Conservation (phyloP, 2,113 vertebrate genomes). For the Megalops atlanticus region DNA sequence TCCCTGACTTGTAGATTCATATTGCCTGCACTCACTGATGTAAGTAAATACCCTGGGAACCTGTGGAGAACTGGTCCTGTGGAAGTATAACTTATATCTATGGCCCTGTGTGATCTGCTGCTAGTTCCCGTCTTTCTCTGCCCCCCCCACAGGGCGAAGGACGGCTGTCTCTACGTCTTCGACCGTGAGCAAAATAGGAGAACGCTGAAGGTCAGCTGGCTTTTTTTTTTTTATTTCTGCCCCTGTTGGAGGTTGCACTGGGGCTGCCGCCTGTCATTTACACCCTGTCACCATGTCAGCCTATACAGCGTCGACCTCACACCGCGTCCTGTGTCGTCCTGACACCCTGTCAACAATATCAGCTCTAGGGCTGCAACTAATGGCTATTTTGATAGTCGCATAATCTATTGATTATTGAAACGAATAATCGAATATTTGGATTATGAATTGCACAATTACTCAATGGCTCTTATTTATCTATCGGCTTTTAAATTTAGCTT, state of each 20-base stretch:
- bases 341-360: not conserved
- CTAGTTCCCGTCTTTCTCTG: not conserved
- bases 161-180: constrained; percentile 87
- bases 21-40: not conserved
- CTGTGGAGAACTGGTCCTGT: not conserved
- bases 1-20: too few relatives aligned
- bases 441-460: too few relatives aligned
- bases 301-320: constrained; percentile 6
- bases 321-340: constrained; percentile 14
- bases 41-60: not conserved
- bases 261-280: not conserved
- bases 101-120: not conserved
- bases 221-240: not conserved
- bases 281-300: not conserved
- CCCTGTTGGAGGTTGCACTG: not conserved
- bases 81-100: not conserved
- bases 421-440: too few relatives aligned
- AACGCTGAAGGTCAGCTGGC: constrained; percentile 79
- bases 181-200: constrained; percentile 86
- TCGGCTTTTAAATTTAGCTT: too few relatives aligned
- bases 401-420: too few relatives aligned
- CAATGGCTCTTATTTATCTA: too few relatives aligned
- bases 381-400: too few relatives aligned
- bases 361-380: too few relatives aligned
- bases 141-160: constrained; percentile 75